These are phyloP conservation scores for Heliconius himera DNA, from an alignment of 1,140 invertebrate genomes.

Conservation along the genomic window DNA sequence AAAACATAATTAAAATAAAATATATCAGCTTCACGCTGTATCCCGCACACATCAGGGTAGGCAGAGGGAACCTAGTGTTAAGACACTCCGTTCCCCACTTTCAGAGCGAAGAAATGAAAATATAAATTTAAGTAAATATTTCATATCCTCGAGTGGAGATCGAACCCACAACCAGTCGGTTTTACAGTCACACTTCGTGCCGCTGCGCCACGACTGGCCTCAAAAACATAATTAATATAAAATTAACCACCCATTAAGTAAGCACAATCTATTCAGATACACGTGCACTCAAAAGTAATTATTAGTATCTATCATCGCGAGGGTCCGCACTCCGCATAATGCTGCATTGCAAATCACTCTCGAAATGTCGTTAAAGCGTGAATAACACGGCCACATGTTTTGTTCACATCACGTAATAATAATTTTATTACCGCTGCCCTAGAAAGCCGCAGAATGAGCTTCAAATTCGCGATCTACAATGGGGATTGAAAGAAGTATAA, in stretches of 20 bases:
- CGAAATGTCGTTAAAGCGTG: constrained; percentile 72
- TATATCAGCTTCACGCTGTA: no score
- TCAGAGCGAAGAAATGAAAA: no score
- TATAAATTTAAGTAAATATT: no score
- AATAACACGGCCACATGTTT: constrained; percentile 75
- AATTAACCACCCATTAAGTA: constrained; percentile 4
- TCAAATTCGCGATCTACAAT: neutral
- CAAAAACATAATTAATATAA: neutral
- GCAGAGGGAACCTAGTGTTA: no score
- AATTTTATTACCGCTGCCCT: constrained; percentile 45
- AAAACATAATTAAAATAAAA: neutral
- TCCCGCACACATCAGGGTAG: no score
- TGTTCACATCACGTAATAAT: constrained; percentile 74
- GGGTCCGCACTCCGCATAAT: constrained; percentile 44
- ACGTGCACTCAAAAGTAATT: constrained; percentile 48
- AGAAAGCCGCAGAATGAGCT: constrained; percentile 2
- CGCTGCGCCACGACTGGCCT: no score
- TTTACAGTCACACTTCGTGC: no score
- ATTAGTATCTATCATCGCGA: constrained; percentile 55
- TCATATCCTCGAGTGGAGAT: no score
- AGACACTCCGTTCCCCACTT: no score
- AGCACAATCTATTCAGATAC: constrained; percentile 35
- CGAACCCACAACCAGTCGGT: no score
- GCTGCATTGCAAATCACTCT: constrained; percentile 74
- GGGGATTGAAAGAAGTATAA: neutral